Evolutionary conservation across 2,113 vertebrate species (phyloP).

Genomic region (Ia io): DNA sequence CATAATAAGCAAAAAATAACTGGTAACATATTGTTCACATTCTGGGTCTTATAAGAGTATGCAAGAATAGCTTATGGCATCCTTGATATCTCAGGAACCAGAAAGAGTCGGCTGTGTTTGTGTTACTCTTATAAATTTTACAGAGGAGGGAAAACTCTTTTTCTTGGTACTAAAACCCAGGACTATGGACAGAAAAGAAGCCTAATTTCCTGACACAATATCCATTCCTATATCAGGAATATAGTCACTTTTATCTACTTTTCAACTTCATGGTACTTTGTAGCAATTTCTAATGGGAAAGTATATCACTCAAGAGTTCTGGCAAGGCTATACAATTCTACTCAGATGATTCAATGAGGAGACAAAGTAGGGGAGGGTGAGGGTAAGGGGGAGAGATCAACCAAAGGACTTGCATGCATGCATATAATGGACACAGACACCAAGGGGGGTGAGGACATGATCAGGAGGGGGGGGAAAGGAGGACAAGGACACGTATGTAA

Average conservation of each 20-base stretch:
- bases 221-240: not conserved
- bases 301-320: not conserved
- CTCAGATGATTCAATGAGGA: not conserved
- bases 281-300: constrained; percentile 4
- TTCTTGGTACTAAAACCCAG: constrained; percentile 1
- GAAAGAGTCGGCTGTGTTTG: not conserved
- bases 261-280: not conserved
- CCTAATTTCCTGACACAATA: not conserved
- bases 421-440: too few species aligned
- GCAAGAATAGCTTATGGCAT: not conserved
- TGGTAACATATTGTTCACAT: not conserved
- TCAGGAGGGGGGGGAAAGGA: too few species aligned
- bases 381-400: too few species aligned
- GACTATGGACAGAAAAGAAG: not conserved
- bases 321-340: constrained; percentile 6
- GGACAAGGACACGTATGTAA: too few species aligned
- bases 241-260: not conserved
- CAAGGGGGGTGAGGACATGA: too few species aligned
- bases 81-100: not conserved
- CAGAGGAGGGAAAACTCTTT: not conserved
- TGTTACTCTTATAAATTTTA: not conserved
- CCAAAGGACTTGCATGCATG: too few species aligned
- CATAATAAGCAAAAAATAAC: not conserved
- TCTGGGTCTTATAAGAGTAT: not conserved
- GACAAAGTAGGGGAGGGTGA: not conserved